These are phyloP conservation scores for Pristis pectinata DNA, from an alignment of 2,797 vertebrate genomes.

Conservation along the genomic window DNA sequence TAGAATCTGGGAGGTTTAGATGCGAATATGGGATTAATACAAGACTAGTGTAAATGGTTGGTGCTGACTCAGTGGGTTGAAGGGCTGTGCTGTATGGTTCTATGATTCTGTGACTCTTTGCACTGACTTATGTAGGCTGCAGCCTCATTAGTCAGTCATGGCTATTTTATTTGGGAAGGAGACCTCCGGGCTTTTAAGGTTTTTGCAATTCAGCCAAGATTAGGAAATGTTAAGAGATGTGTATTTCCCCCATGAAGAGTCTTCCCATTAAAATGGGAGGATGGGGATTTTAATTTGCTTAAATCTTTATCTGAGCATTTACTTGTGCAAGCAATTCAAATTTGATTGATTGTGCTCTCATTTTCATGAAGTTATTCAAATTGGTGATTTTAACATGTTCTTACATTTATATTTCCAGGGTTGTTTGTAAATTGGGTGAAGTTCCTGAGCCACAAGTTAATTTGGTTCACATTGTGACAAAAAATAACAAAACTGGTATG, in stretches of 20 bases:
- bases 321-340: neutral
- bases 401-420: slow-evolving; percentile 54
- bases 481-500: slow-evolving; percentile 64
- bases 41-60: too few species aligned
- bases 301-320: neutral
- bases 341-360: neutral
- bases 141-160: too few species aligned
- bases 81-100: too few species aligned
- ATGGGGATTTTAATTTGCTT: neutral
- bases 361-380: neutral
- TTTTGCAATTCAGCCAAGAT: neutral
- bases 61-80: too few species aligned
- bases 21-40: too few species aligned
- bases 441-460: slow-evolving; percentile 42
- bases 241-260: neutral
- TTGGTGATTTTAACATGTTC: neutral
- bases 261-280: neutral
- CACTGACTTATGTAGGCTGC: too few species aligned
- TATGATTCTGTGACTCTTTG: too few species aligned
- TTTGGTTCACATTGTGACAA: slow-evolving; percentile 70
- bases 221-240: neutral
- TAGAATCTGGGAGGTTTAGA: too few species aligned
- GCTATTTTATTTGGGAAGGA: too few species aligned
- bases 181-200: too few species aligned
- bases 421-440: slow-evolving; percentile 73